phyloP scores from a whole-genome alignment of 2,888 invertebrate species.

The Drosophila picticornis region DNA sequence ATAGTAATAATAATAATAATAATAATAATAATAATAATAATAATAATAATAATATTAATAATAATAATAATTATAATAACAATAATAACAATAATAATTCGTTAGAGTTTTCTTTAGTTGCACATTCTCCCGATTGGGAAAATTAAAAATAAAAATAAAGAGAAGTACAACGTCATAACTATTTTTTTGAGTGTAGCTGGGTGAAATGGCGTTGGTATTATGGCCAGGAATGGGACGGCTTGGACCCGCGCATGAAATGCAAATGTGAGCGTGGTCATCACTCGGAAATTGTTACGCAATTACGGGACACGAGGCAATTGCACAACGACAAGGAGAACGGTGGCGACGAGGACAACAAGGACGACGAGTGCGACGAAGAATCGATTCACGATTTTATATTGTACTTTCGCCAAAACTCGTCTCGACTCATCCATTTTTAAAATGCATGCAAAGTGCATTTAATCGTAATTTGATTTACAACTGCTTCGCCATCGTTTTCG shows the following conservation, averaged over 20 bases:
- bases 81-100: neutral
- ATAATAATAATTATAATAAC: neutral
- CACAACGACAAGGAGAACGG: too few species aligned
- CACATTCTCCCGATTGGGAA: neutral
- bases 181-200: neutral
- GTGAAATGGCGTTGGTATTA: neutral
- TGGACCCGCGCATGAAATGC: neutral
- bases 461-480: constrained; percentile 55
- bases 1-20: neutral
- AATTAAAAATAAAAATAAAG: too few species aligned
- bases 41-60: neutral
- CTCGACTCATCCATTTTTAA: constrained; percentile 60
- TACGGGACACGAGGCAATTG: constrained; percentile 15
- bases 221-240: neutral
- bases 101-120: neutral
- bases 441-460: constrained; percentile 66
- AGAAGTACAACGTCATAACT: too few species aligned
- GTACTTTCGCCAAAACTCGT: constrained; percentile 49
- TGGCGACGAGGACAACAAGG: neutral
- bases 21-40: neutral
- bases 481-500: neutral
- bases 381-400: constrained; percentile 31
- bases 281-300: constrained; percentile 41
- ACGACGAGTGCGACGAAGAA: neutral
- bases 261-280: neutral